These are phyloP conservation scores for Agriopis aurantiaria DNA, from an alignment of 2,888 invertebrate species.

Conservation along the genomic window DNA sequence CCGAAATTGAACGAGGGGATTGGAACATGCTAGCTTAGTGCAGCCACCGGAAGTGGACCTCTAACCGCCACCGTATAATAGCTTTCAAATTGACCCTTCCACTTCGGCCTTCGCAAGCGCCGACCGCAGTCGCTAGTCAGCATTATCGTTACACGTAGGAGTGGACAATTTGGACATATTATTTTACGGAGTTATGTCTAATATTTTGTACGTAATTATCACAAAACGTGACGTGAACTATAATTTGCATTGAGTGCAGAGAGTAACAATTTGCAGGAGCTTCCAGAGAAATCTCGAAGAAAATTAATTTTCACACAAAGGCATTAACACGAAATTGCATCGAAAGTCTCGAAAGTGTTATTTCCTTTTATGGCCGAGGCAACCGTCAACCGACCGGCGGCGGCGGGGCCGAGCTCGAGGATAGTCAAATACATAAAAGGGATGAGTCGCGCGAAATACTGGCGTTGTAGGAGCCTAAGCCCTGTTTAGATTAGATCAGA, in stretches of 20 bases:
- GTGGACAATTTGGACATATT: conserved; percentile 4
- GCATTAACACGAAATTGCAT: conserved; percentile 71
- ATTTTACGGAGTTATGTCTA: conserved; percentile 9
- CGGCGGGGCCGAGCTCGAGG: conserved; percentile 68
- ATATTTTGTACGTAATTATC: not conserved
- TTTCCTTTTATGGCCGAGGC: conserved; percentile 79
- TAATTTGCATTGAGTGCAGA: conserved; percentile 9
- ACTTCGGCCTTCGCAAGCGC: conserved; percentile 63
- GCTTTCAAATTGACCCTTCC: conserved; percentile 83
- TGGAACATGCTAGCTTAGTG: conserved; percentile 82
- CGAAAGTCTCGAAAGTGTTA: conserved; percentile 79
- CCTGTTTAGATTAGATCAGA: conserved; percentile 87
- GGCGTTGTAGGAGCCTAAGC: conserved; percentile 84
- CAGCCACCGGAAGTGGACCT: conserved; percentile 85
- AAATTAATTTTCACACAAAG: conserved; percentile 73
- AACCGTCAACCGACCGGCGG: conserved; percentile 68
- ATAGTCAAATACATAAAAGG: conserved; percentile 84
- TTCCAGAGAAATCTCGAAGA: conserved; percentile 48
- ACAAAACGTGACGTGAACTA: not conserved
- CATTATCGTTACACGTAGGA: conserved; percentile 55
- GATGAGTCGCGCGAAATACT: conserved; percentile 83
- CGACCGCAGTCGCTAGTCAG: conserved; percentile 57
- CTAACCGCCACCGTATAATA: conserved; percentile 83
- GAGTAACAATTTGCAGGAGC: conserved; percentile 52
- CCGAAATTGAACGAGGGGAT: conserved; percentile 81